Evolutionary conservation across 2,888 invertebrate genomes (phyloP).

Genomic region (Resseliella maxima): DNA sequence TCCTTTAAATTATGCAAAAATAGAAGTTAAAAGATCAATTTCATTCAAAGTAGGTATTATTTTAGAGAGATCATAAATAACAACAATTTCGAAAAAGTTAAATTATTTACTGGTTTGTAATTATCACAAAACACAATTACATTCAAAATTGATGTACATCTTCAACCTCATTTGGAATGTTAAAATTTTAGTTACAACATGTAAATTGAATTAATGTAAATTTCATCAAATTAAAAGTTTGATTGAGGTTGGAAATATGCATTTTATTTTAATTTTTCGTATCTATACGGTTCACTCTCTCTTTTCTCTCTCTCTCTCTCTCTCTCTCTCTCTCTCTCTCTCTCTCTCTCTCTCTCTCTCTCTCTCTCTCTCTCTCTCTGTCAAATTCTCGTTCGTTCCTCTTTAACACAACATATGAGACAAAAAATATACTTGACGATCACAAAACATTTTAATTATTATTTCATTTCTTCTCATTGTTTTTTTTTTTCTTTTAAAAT

Average conservation of each 20-base stretch:
- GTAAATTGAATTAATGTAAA: background rate
- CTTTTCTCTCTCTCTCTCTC: background rate
- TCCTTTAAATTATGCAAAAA: background rate
- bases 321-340: background rate
- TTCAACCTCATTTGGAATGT: background rate
- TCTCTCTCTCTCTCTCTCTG: background rate
- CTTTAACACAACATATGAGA: background rate
- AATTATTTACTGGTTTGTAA: background rate
- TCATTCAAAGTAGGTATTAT: no score
- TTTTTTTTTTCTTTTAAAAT: background rate
- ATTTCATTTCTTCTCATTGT: background rate
- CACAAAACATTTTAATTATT: slow-evolving; percentile 11
- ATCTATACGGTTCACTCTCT: background rate
- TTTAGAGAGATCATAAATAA: background rate
- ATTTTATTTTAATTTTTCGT: background rate
- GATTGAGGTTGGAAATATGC: background rate
- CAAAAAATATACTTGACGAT: slow-evolving; percentile 30
- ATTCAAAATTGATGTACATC: background rate
- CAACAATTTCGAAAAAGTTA: background rate
- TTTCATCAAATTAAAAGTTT: background rate
- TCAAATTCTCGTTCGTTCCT: background rate
- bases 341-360: background rate
- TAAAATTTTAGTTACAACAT: background rate
- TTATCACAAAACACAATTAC: slow-evolving; percentile 25
- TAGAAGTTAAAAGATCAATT: background rate